phyloP scores from a whole-genome alignment of 2,113 vertebrate genomes.

The Pygoscelis antarcticus region DNA sequence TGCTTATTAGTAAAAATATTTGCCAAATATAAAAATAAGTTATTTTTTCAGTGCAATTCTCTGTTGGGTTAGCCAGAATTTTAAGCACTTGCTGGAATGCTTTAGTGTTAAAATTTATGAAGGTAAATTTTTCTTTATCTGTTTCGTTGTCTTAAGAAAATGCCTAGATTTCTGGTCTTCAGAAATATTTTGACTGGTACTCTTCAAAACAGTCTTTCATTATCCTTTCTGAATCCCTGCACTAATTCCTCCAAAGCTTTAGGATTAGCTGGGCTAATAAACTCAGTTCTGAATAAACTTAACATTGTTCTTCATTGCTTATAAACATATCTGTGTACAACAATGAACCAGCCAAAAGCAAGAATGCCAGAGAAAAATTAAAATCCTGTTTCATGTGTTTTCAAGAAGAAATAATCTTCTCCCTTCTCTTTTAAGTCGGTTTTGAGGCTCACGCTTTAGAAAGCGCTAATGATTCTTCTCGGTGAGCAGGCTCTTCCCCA shows the following conservation, averaged over 20 bases:
- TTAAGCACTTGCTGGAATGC: not conserved
- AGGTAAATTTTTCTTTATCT: not conserved
- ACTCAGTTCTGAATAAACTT: conserved; percentile 13
- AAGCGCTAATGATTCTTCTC: not conserved
- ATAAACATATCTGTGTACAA: not conserved
- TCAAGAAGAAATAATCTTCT: conserved; percentile 22
- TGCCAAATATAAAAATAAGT: not conserved
- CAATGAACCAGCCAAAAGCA: conserved; percentile 15
- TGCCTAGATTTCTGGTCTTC: not conserved
- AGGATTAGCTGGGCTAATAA: conserved; percentile 21
- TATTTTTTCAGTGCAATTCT: not conserved
- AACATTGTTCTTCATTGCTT: not conserved
- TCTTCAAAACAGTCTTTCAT: not conserved
- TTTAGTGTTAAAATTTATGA: not conserved
- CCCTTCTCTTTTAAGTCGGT: not conserved
- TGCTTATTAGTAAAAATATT: not conserved
- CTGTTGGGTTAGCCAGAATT: not conserved
- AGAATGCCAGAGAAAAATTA: conserved; percentile 11
- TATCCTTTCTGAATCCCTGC: not conserved
- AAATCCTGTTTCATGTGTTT: conserved; percentile 6
- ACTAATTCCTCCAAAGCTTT: conserved; percentile 9
- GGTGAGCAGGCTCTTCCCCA: not conserved
- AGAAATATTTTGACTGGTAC: not conserved
- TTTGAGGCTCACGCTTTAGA: not conserved
- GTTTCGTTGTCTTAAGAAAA: not conserved